These are phyloP conservation scores for Cotesia vestalis DNA, from an alignment of 1,140 invertebrate species.

Conservation along the genomic window DNA sequence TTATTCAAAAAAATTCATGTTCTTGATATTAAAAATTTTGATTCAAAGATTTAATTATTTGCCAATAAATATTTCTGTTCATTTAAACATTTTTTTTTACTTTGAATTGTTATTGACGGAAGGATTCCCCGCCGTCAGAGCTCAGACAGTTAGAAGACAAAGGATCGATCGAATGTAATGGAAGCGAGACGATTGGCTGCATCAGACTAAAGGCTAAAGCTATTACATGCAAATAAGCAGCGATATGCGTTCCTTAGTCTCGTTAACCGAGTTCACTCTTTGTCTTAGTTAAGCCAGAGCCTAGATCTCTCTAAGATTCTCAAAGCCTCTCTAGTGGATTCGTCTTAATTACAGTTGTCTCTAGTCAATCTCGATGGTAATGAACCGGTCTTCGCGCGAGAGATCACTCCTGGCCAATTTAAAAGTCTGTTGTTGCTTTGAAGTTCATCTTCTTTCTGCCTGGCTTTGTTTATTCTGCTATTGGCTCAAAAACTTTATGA, in stretches of 20 bases:
- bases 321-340: constrained; percentile 56
- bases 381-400: constrained; percentile 51
- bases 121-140: neutral
- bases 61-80: no score
- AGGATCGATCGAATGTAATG: constrained; percentile 18
- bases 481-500: no score
- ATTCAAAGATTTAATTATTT: no score
- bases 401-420: constrained; percentile 12
- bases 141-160: neutral
- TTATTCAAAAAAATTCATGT: no score
- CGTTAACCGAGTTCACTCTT: constrained; percentile 44
- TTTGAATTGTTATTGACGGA: no score
- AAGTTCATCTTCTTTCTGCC: neutral
- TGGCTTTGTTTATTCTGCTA: no score
- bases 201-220: constrained; percentile 45
- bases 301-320: constrained; percentile 48
- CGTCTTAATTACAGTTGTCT: constrained; percentile 66
- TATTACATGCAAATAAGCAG: constrained; percentile 65
- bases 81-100: no score
- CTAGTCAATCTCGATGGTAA: constrained; percentile 66
- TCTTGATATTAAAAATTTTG: no score
- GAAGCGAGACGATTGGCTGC: constrained; percentile 38
- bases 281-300: constrained; percentile 26
- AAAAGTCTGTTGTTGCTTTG: constrained; percentile 25
- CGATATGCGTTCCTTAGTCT: constrained; percentile 47